Percentiles rank a stretch among this genome's conserved stretches.
phyloP scores from a whole-genome alignment of 2,113 vertebrate genomes.

The Desmodus rotundus region DNA sequence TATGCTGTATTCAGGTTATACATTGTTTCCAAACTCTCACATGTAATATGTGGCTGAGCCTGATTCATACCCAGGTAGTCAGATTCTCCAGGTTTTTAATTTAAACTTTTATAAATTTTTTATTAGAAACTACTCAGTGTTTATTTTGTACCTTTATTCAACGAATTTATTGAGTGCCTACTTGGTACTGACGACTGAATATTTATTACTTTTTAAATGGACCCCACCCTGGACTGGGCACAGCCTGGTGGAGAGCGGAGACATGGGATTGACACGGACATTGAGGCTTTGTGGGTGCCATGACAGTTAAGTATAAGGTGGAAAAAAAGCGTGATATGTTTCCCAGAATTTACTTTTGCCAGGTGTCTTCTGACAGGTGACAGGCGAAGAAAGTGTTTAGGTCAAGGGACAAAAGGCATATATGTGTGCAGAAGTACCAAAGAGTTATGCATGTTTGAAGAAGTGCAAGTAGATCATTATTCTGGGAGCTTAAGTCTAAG shows the following conservation, averaged over 20 bases:
- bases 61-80: neutral
- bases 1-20: neutral
- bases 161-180: neutral
- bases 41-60: neutral
- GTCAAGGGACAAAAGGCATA: neutral
- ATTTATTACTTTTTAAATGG: neutral
- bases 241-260: neutral
- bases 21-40: neutral
- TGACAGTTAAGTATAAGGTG: neutral
- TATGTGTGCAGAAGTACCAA: neutral
- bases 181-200: neutral
- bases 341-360: neutral
- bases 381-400: neutral
- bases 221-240: rapidly evolving
- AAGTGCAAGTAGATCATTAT: neutral
- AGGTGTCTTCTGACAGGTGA: neutral
- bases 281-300: neutral
- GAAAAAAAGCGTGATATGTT: neutral
- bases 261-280: neutral
- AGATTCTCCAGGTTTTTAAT: neutral
- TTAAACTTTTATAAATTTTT: neutral
- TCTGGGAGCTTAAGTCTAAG: neutral
- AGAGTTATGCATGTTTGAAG: neutral
- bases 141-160: neutral
- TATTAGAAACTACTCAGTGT: neutral